Base-by-base conservation (phyloP, 23 tunicate species). In the Halocynthia roretzi region DNA sequence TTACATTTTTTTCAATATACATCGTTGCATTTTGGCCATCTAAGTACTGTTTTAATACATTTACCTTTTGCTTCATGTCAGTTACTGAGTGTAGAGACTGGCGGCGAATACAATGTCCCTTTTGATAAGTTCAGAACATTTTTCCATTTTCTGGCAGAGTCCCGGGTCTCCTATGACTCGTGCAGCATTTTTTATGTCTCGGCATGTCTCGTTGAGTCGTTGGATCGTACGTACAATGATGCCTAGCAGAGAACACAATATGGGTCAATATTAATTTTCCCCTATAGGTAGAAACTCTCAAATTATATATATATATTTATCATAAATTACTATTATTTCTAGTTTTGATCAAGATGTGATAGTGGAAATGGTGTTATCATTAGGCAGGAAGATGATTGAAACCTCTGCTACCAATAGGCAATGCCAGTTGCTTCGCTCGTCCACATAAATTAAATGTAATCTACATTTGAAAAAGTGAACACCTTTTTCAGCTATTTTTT, bases 61-160 rank as follows among this genome's bases (percentile, higher is more conserved):
- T 31, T 31, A 31, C 75, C n/a, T 70, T 70, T 70, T 21, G 8
- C 10, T 19, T 5, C 53, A 19, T 44, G 21, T 8, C 1, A 70
- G n/a, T 85, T 72, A 92, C 21, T 92, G 96, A 0, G 93, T 90
- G 93, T 96, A 96, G 23, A 96, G 80, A 53, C 97, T 90, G 14
- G 99, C 99, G 51, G 99, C 99, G 73, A 96, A 96, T 10, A 96
- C 99, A 57, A 96, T 96, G 78, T 96, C 99, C 1, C 99, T 71
- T 51, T 96, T 96, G 67, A 96, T 87, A 0, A 92, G 80, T 67
- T 96, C 99, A 20, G 96, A 89, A 65, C 99, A 96, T 48, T 85
- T 92, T 19, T 96, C 96, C 99, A 96, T 90, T 66, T 96, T 96
- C 56, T 85, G 77, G 56, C 78, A 72, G 6, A 92, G 56, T 7